Percentiles rank a stretch among this genome's conserved stretches.
phyloP scores from a whole-genome alignment of 1,140 invertebrate species.

The Brachystomella parvula region DNA sequence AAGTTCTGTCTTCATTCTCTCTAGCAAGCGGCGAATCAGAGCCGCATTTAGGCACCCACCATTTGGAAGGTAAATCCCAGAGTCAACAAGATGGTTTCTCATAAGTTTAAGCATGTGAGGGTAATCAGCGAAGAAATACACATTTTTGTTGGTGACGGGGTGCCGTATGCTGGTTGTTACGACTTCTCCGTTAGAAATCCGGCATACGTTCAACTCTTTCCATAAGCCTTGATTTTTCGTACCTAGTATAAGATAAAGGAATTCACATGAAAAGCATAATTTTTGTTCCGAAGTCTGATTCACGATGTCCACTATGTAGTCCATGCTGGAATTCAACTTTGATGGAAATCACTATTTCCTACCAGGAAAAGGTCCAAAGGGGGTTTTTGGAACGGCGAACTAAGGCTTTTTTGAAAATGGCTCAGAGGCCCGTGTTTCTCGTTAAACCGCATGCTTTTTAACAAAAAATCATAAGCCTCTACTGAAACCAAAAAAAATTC shows the following conservation, averaged over 20 bases:
- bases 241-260: neutral
- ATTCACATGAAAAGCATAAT: neutral
- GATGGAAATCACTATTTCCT: too few relatives aligned
- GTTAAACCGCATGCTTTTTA: too few relatives aligned
- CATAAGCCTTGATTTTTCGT: too few relatives aligned
- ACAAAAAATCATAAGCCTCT: too few relatives aligned
- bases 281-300: neutral
- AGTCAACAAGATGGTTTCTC: slow-evolving; percentile 26
- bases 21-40: neutral
- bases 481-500: too few relatives aligned
- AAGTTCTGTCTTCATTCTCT: neutral
- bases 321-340: too few relatives aligned
- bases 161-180: neutral
- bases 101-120: slow-evolving; percentile 28
- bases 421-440: too few relatives aligned
- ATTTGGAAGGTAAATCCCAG: slow-evolving; percentile 13
- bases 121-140: slow-evolving; percentile 25
- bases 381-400: too few relatives aligned
- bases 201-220: neutral
- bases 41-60: neutral
- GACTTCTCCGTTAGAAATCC: neutral
- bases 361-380: too few relatives aligned
- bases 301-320: neutral
- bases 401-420: too few relatives aligned
- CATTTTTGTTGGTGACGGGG: neutral